These are phyloP conservation scores for Diarsia mendica DNA, from an alignment of 2,888 invertebrate species.

Conservation along the genomic window DNA sequence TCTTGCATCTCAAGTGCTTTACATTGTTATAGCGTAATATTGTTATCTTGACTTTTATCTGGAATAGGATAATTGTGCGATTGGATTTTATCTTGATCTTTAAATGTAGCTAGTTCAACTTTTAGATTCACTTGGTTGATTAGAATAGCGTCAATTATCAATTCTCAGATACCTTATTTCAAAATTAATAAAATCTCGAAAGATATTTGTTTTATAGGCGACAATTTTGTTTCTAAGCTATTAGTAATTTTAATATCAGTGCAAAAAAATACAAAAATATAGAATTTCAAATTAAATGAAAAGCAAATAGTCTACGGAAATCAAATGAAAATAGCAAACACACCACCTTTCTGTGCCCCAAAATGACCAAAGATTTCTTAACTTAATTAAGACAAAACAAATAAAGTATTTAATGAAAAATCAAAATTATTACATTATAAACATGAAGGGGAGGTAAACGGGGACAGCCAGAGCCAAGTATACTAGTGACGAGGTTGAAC, in stretches of 20 bases:
- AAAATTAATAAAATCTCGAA: no score
- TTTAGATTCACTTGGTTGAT: constrained; percentile 13
- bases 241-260: neutral
- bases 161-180: no score
- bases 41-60: constrained; percentile 47
- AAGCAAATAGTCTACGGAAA: neutral
- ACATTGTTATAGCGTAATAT: constrained; percentile 50
- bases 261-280: neutral
- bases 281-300: neutral
- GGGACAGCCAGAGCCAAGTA: constrained; percentile 81
- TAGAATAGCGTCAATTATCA: no score
- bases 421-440: constrained; percentile 66
- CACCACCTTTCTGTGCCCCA: neutral
- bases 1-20: constrained; percentile 54
- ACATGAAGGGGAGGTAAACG: constrained; percentile 79
- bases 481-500: constrained; percentile 78
- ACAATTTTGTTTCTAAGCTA: neutral
- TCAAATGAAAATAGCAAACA: neutral
- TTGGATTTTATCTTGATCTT: constrained; percentile 8
- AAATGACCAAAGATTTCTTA: neutral
- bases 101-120: neutral
- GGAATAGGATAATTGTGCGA: constrained; percentile 38
- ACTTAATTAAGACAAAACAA: constrained; percentile 17
- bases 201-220: neutral
- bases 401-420: constrained; percentile 58